phyloP scores from a whole-genome alignment of 2,888 invertebrate genomes.

The Drosophila peninsularis region DNA sequence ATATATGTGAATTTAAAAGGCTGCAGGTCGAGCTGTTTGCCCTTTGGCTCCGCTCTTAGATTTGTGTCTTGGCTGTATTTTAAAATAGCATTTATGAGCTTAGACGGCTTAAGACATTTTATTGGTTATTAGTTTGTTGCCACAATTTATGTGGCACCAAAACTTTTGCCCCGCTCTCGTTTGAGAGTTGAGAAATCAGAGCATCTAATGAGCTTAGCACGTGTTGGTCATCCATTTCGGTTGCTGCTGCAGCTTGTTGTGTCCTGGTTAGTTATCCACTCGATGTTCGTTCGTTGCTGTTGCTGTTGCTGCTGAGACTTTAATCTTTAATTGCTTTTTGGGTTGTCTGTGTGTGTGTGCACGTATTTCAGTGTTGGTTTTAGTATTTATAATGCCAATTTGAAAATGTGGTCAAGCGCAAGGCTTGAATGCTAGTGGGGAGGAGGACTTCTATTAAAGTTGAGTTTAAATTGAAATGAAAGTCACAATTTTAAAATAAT shows the following conservation, averaged over 20 bases:
- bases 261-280: slow-evolving; percentile 25
- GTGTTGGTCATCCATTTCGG: slow-evolving; percentile 67
- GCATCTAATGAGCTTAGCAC: slow-evolving; percentile 77
- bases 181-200: slow-evolving; percentile 58
- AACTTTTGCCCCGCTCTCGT: slow-evolving; percentile 15
- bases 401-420: slow-evolving; percentile 4
- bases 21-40: slow-evolving; percentile 31
- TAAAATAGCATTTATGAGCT: slow-evolving; percentile 77
- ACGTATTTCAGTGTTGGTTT: slow-evolving; percentile 22
- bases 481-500: no score
- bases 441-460: background rate
- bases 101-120: slow-evolving; percentile 74
- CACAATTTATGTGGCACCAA: slow-evolving; percentile 39
- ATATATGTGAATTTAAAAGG: slow-evolving; percentile 21
- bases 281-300: slow-evolving; percentile 1
- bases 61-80: slow-evolving; percentile 53
- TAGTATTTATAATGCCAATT: slow-evolving; percentile 47
- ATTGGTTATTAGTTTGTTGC: slow-evolving; percentile 77
- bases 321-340: slow-evolving; percentile 75
- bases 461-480: background rate
- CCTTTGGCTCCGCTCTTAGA: slow-evolving; percentile 29
- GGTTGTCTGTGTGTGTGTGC: slow-evolving; percentile 22
- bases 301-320: slow-evolving; percentile 38
- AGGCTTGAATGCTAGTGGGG: no score
- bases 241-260: slow-evolving; percentile 3